phyloP scores from a whole-genome alignment of 2,888 invertebrate genomes.

The Pelosia muscerda region DNA sequence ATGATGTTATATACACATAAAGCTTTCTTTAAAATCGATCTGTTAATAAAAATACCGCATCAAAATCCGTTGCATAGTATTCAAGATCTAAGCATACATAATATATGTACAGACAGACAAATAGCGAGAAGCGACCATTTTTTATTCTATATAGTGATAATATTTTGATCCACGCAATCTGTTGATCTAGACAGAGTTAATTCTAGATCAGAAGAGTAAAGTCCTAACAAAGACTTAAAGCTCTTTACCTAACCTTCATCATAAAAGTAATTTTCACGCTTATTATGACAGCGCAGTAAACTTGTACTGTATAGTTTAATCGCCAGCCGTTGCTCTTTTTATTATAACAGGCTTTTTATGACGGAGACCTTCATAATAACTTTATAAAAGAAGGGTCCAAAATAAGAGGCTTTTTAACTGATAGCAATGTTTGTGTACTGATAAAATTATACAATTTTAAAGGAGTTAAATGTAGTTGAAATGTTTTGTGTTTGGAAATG shows the following conservation, averaged over 20 bases:
- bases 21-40: too few species aligned
- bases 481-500: too few species aligned
- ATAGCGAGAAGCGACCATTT: too few species aligned
- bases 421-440: background rate
- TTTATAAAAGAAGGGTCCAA: conserved; percentile 39
- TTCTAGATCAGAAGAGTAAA: background rate
- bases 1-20: too few species aligned
- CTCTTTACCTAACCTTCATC: conserved; percentile 23
- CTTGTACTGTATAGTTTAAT: conserved; percentile 43
- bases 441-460: background rate
- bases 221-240: background rate
- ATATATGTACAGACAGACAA: too few species aligned
- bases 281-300: conserved; percentile 31
- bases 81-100: too few species aligned
- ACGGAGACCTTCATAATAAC: conserved; percentile 45
- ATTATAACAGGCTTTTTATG: conserved; percentile 39
- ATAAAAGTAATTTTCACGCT: conserved; percentile 39
- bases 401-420: conserved; percentile 23
- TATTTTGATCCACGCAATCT: too few species aligned
- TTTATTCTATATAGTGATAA: too few species aligned
- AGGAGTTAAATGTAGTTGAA: background rate
- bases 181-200: too few species aligned
- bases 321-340: conserved; percentile 33
- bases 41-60: too few species aligned
- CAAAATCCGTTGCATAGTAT: too few species aligned